A percentile compares a stretch with the other conserved stretches of the same genome.
Conservation (phyloP, 2,888 invertebrate genomes). For the Tachina fera region DNA sequence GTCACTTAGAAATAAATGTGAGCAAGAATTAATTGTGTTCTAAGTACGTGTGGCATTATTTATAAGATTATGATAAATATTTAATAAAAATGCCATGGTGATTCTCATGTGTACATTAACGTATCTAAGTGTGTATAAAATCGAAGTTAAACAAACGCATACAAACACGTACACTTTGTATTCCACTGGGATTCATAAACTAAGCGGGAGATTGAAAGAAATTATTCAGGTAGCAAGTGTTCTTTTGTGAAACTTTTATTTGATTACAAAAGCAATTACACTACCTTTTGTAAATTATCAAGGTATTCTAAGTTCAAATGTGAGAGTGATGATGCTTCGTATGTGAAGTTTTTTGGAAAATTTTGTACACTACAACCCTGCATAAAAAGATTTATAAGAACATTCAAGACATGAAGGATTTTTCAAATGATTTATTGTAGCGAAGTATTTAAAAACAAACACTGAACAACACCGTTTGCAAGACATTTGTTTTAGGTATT, state of each 20-base stretch:
- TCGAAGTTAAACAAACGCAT: conserved; percentile 1
- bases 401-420: too few relatives aligned
- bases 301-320: background rate
- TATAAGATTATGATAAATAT: conserved; percentile 49
- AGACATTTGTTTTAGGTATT: too few relatives aligned
- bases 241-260: background rate
- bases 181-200: background rate
- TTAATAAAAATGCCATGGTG: conserved; percentile 16
- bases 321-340: background rate
- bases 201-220: background rate
- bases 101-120: background rate
- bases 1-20: background rate
- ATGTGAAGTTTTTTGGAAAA: too few relatives aligned
- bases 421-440: too few relatives aligned
- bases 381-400: too few relatives aligned
- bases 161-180: background rate
- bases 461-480: too few relatives aligned
- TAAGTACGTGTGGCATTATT: conserved; percentile 40
- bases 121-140: background rate
- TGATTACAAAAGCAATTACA: background rate
- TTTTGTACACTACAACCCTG: too few relatives aligned
- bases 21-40: background rate
- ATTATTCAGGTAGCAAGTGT: background rate
- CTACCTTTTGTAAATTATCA: background rate
- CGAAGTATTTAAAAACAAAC: too few relatives aligned